A percentile compares a stretch with the other conserved stretches of the same genome.
Conservation (phyloP, 1,140 invertebrate species). For the Neocloeon triangulifer region DNA sequence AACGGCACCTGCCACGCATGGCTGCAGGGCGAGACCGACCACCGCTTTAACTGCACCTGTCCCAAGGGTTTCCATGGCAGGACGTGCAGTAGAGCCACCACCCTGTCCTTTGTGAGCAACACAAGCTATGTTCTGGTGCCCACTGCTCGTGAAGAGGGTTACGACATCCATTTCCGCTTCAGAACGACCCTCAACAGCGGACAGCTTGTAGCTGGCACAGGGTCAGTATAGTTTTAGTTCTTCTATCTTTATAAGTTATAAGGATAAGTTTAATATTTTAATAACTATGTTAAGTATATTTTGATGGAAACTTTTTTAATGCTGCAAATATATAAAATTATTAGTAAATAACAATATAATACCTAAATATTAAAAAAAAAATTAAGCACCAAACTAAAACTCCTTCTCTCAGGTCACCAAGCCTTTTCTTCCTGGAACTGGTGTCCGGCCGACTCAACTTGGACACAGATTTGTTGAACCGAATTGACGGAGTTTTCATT, state of each 20-base stretch:
- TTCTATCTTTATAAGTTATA: no score
- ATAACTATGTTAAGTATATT: no score
- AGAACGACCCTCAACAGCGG: conserved; percentile 72
- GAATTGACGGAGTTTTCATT: conserved; percentile 72
- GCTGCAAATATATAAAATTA: no score
- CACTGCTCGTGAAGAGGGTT: conserved; percentile 57
- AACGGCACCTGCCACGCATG: conserved; percentile 62
- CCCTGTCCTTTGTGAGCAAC: conserved; percentile 63
- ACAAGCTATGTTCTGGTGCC: conserved; percentile 53
- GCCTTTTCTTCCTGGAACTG: conserved; percentile 61
- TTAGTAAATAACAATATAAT: no score
- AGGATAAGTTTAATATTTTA: no score
- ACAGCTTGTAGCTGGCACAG: conserved; percentile 62
- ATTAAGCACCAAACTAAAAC: no score
- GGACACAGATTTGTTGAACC: conserved; percentile 64
- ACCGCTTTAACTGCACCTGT: conserved; percentile 70
- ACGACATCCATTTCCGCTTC: conserved; percentile 72
- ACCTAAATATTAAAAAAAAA: no score
- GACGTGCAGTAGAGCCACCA: conserved; percentile 58
- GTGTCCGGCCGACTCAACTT: conserved; percentile 60
- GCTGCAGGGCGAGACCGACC: conserved; percentile 48
- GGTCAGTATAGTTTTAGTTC: conserved; percentile 54
- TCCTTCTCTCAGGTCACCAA: no score
- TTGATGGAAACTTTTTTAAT: no score
- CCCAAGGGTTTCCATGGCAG: conserved; percentile 54